phyloP scores from a whole-genome alignment of 2,113 vertebrate species.

The Gambusia affinis region DNA sequence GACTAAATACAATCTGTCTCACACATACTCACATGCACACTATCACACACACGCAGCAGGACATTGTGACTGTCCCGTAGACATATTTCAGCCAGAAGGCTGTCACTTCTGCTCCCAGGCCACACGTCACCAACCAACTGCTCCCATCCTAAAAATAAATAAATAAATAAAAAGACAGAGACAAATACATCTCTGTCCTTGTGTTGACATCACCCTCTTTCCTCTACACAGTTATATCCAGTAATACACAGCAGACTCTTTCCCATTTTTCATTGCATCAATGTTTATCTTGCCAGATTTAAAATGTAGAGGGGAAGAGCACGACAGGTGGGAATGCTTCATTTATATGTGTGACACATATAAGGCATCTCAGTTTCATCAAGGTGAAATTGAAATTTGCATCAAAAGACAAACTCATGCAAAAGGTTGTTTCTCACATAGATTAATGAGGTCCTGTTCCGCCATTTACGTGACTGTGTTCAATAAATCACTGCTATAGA shows the following conservation, averaged over 20 bases:
- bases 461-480: background rate
- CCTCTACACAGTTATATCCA: conserved; percentile 14
- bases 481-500: background rate
- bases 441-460: background rate
- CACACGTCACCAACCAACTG: conserved; percentile 42
- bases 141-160: background rate
- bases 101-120: conserved; percentile 55
- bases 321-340: background rate
- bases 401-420: background rate
- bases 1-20: conserved; percentile 61
- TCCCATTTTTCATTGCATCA: conserved; percentile 34
- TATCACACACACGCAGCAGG: conserved; percentile 12
- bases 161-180: conserved; percentile 38
- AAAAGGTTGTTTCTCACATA: background rate
- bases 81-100: conserved; percentile 60
- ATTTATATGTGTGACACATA: conserved; percentile 17
- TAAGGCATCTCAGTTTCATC: conserved; percentile 16
- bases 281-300: conserved; percentile 7
- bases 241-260: conserved; percentile 11
- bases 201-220: conserved; percentile 44
- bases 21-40: conserved; percentile 9
- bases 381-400: background rate
- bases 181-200: conserved; percentile 26
- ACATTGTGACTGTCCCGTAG: conserved; percentile 30
- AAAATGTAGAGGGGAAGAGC: background rate